These are phyloP conservation scores for Parazoanthus atlanticus DNA, from an alignment of 92 coral and sea anemone genomes.

Conservation along the genomic window DNA sequence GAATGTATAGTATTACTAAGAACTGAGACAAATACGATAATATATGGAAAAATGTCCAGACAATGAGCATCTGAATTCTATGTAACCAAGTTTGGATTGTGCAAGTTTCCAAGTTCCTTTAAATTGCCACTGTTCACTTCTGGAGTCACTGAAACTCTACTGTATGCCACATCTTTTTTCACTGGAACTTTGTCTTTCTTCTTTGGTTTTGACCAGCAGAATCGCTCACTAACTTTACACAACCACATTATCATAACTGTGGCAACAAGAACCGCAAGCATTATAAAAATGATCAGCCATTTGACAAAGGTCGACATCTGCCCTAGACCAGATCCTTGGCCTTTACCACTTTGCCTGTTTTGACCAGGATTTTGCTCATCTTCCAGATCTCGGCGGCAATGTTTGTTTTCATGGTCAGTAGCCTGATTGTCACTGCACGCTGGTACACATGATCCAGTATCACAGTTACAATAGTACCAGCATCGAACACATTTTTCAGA, in stretches of 20 bases:
- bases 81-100: constrained; percentile 24
- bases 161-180: constrained; percentile 53
- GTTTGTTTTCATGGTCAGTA: constrained; percentile 58
- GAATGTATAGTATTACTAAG: background rate
- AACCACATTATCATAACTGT: constrained; percentile 78
- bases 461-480: constrained; percentile 82
- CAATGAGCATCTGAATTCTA: background rate
- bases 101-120: constrained; percentile 59
- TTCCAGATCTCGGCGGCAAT: constrained; percentile 55
- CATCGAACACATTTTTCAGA: constrained; percentile 72
- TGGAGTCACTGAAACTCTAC: constrained; percentile 59
- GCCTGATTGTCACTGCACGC: constrained; percentile 70
- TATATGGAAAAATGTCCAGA: background rate
- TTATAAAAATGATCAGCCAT: constrained; percentile 80
- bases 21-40: background rate
- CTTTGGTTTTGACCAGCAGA: constrained; percentile 75
- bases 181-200: constrained; percentile 45
- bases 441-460: constrained; percentile 75
- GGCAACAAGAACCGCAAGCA: constrained; percentile 70
- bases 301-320: constrained; percentile 81
- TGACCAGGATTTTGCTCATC: background rate
- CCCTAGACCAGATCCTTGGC: constrained; percentile 3
- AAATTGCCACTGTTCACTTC: constrained; percentile 62
- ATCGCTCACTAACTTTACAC: constrained; percentile 72
- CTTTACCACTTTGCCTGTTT: constrained; percentile 41